Evolutionary conservation across 30 jellyfish, hydroid and myxozoan genomes (phyloP).

Genomic region (Turritopsis rubra): DNA sequence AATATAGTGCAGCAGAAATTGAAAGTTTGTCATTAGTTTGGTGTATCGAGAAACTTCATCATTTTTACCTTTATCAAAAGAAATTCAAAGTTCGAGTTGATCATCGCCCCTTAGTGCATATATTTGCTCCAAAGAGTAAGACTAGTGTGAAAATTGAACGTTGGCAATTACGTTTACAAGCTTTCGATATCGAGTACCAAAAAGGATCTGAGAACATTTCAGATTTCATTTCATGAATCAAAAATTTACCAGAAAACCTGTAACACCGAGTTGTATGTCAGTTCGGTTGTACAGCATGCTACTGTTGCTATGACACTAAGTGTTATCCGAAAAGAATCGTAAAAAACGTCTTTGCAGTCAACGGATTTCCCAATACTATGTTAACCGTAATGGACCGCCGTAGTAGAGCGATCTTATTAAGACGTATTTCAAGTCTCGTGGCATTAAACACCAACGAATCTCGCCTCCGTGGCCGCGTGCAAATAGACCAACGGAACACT

Average conservation of each 20-base stretch:
- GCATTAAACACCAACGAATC: constrained; percentile 4
- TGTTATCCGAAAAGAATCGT: no score
- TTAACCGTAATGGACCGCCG: constrained; percentile 12
- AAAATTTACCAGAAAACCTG: no score
- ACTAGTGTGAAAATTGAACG: background rate
- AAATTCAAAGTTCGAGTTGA: background rate
- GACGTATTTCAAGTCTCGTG: constrained; percentile 5
- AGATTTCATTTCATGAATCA: background rate
- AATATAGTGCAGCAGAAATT: background rate
- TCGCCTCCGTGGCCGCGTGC: constrained; percentile 17
- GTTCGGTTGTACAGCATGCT: no score
- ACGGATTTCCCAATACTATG: constrained; percentile 3
- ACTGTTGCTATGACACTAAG: no score
- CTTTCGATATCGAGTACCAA: background rate
- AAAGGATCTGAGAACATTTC: background rate
- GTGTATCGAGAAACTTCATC: background rate
- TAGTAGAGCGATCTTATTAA: constrained; percentile 4
- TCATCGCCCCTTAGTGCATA: background rate
- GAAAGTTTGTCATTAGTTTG: background rate
- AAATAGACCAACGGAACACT: background rate
- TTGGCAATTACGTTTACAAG: background rate
- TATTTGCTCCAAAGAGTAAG: background rate
- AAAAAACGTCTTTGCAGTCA: background rate
- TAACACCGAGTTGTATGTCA: no score
- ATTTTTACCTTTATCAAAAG: background rate